Conservation (phyloP, 2,113 vertebrate genomes). For the Hiodon tergisus region DNA sequence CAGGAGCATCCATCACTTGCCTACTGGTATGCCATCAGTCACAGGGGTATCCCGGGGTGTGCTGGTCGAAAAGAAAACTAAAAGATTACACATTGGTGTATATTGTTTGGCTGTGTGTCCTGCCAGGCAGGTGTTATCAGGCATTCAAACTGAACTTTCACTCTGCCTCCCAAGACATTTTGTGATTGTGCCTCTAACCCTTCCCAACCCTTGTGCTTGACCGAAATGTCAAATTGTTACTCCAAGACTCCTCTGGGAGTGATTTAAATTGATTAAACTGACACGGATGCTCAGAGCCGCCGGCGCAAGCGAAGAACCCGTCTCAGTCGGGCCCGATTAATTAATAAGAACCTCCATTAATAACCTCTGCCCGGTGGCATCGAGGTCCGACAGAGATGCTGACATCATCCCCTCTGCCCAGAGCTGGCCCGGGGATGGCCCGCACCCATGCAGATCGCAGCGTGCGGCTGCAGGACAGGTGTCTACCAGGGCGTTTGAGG, state of each 20-base stretch:
- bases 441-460: background rate
- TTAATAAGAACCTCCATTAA: slow-evolving; percentile 37
- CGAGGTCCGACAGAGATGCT: slow-evolving; percentile 23
- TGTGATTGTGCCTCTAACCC: too few relatives aligned
- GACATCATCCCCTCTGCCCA: background rate
- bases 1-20: slow-evolving; percentile 91
- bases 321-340: slow-evolving; percentile 36
- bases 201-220: too few relatives aligned
- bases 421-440: background rate
- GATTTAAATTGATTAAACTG: background rate
- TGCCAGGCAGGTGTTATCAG: too few relatives aligned
- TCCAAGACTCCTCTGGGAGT: background rate
- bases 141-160: too few relatives aligned
- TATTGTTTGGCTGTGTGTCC: too few relatives aligned
- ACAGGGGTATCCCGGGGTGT: too few relatives aligned
- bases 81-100: too few relatives aligned
- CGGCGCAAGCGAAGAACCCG: slow-evolving; percentile 9
- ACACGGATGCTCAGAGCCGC: background rate
- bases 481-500: slow-evolving; percentile 14
- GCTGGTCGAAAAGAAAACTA: too few relatives aligned
- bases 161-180: too few relatives aligned
- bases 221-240: too few relatives aligned
- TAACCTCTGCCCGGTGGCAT: slow-evolving; percentile 40
- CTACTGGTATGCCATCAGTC: slow-evolving; percentile 71
- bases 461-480: background rate